Base-by-base conservation (phyloP, 2,797 vertebrate species). In the Loriculus beryllinus region DNA sequence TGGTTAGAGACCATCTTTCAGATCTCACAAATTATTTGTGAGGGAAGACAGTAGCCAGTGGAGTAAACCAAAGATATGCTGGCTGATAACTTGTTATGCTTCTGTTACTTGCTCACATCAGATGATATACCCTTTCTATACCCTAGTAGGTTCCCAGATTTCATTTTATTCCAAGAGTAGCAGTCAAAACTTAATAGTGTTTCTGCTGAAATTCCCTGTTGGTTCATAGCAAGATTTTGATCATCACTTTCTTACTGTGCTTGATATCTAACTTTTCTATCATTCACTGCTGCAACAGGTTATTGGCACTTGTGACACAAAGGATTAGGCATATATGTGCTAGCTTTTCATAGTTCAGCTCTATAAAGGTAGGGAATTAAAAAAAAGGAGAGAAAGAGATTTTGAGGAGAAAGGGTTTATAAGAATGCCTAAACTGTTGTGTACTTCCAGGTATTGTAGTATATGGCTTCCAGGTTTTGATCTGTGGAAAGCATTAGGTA, bases 1-100 rank as follows among this genome's bases (percentile, higher is more conserved):
- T 82, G 75, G 57, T 90, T 78, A 87, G 90, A 90, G 68, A 62
- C 4, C 0, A 4, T 82, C 40, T 54, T 92, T 95, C 62, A 76
- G n/a, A 47, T 89, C 45, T 78, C 39, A 31, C 3, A 57, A 74
- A 57, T 77, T 4, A 71, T 75, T 91, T 94, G 21, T 85, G 48
- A 89, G 40, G 54, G 33, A 77, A 77, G 42, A 54, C 5, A 4
- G 26, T 57, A 62, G 51, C 20, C 14, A 59, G 42, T 57, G 22
- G 63, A 88, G 28, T 39, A 69, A 90, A 42, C 70, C 70, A 72
- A 83, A 70, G 65, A 57, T 67, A 40, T 47, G 21, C 65, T 86
- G 72, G 14, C 19, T 78, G 45, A 17, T 82, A 51, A 43, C 19
- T 68, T 68, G 28, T 62, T 69, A 59, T 22, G 39, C 22, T 69